Conservation (phyloP, 2,888 invertebrate genomes). For the Eucriotettix oculatus region DNA sequence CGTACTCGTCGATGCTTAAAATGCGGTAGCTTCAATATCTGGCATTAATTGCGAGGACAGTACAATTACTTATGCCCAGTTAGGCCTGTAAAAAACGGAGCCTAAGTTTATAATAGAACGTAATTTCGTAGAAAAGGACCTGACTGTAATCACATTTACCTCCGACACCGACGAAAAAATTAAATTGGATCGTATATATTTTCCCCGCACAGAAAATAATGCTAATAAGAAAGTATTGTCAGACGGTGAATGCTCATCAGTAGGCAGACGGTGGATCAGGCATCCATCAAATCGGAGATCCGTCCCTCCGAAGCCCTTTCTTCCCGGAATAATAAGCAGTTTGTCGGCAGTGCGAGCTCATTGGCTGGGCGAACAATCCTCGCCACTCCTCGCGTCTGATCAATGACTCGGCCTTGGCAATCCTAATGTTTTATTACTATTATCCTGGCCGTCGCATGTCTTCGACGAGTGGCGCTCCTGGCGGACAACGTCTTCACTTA, state of each 20-base stretch:
- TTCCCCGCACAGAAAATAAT: neutral
- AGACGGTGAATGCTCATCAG: constrained; percentile 7
- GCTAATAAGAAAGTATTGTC: neutral
- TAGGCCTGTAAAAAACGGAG: too few relatives aligned
- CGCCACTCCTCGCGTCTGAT: neutral
- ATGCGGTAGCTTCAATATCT: too few relatives aligned
- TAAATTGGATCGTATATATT: neutral
- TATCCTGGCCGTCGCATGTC: too few relatives aligned
- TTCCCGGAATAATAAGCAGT: constrained; percentile 6
- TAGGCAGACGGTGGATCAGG: constrained; percentile 6
- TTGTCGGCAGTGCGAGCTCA: neutral
- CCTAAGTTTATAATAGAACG: neutral
- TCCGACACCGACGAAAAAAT: neutral
- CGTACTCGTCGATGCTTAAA: too few relatives aligned
- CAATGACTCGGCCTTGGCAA: neutral
- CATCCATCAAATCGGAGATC: constrained; percentile 10
- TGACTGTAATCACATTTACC: neutral
- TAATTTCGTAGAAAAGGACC: neutral
- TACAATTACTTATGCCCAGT: too few relatives aligned
- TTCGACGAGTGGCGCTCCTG: too few relatives aligned
- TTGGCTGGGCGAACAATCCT: neutral
- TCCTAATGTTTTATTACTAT: neutral
- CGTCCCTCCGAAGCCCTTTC: constrained; percentile 4
- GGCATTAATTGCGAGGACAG: too few relatives aligned
- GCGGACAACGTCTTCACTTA: too few relatives aligned